Evolutionary conservation across 2,888 invertebrate species (phyloP), one percentile per base, ranked within the genome.

Genomic region (Drosophila prolongata): DNA sequence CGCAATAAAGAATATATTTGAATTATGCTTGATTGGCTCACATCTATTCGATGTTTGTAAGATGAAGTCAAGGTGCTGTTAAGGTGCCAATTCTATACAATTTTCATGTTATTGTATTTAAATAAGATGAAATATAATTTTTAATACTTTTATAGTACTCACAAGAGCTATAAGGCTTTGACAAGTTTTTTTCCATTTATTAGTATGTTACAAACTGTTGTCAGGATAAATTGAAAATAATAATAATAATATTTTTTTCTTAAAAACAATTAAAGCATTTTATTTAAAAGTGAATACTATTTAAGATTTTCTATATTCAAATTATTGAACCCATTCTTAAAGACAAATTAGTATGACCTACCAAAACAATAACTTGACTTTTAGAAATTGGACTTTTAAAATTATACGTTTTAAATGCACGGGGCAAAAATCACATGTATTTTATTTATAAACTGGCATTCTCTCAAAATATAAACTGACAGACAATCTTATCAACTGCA

Each of bases 21-120:
- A 79, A 81, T 79, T 70, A 68, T 75, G 72, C 64, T 70, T 71
- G 70, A 69, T 82, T 76, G 67, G 68, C 64, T 77, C 54, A 71
- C 30, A 30, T 30, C 30, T 55, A 13, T 42, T n/a, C 24, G 34
- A 58, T 19, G 34, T 66, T 24, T 62, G 30, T 27, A 38, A 35
- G 58, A 65, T 50, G 24, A 64, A 80, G 54, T 42, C 53, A 55
- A 64, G 73, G 64, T 67, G 67, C 40, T 62, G 60, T 60, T 62
- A 34, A 67, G 75, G 61, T 77, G 77, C 8, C 54, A 65, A 40
- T 40, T 60, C 13, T 8, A 27, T 13, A 24, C 8, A 35, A 10
- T 6, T n/a, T 13, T 10, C 2, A 1, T 42, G n/a, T 42, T 42
- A 42, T 42, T 16, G 9, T 16, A 11, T 16, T 1, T 42, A 16